These are phyloP conservation scores for Tiliacea aurago DNA, from an alignment of 2,888 invertebrate species.

Conservation along the genomic window DNA sequence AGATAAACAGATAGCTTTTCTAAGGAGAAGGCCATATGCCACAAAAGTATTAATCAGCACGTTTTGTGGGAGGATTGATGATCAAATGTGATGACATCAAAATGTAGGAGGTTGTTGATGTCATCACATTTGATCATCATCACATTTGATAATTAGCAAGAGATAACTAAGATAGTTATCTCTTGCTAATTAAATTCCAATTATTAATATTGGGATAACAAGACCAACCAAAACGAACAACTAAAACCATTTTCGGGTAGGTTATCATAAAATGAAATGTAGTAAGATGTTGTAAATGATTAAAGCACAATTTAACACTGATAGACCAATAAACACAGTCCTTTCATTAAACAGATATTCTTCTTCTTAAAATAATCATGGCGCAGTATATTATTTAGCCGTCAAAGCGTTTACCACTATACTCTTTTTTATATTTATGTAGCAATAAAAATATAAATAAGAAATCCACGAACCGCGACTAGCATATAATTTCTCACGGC, in stretches of 20 bases:
- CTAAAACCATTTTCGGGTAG: not conserved
- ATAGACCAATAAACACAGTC: not conserved
- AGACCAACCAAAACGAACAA: not conserved
- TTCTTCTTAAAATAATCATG: constrained; percentile 5
- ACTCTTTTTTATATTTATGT: constrained; percentile 44
- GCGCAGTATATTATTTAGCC: constrained; percentile 1
- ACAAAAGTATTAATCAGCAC: constrained; percentile 4
- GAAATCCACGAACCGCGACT: constrained; percentile 83
- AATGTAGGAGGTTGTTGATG: constrained; percentile 21
- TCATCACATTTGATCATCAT: no score
- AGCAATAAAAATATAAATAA: constrained; percentile 67
- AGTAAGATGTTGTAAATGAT: not conserved
- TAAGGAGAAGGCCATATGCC: not conserved
- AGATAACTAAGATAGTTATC: no score
- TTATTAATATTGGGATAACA: not conserved
- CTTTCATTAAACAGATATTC: not conserved
- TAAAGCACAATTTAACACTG: not conserved
- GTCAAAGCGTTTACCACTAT: constrained; percentile 35
- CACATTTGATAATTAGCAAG: no score
- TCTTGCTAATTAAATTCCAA: not conserved
- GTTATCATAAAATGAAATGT: not conserved
- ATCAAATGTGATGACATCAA: constrained; percentile 27
- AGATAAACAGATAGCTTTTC: constrained; percentile 12
- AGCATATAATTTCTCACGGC: constrained; percentile 85
- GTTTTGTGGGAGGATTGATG: constrained; percentile 30